phyloP scores from a whole-genome alignment of 2,113 vertebrate genomes.

The Columbina picui region DNA sequence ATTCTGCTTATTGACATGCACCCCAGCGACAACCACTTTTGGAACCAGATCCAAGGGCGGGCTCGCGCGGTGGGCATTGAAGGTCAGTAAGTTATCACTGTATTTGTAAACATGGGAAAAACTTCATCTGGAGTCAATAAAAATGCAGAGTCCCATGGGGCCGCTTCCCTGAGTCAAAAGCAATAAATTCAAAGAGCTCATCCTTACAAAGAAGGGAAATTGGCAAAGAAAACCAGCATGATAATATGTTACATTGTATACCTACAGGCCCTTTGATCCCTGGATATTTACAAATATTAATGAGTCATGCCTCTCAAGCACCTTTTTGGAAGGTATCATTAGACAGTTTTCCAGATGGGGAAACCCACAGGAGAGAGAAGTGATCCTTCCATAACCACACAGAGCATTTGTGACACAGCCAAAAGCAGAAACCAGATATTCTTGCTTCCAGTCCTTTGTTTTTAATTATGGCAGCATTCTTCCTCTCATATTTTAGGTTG shows the following conservation, averaged over 20 bases:
- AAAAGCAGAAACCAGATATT: constrained; percentile 54
- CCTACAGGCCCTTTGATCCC: constrained; percentile 47
- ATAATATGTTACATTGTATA: constrained; percentile 20
- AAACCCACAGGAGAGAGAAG: constrained; percentile 36
- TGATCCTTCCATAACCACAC: constrained; percentile 13
- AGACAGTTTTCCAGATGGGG: constrained; percentile 44
- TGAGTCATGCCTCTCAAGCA: constrained; percentile 47
- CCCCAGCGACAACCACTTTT: not conserved
- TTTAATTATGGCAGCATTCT: constrained; percentile 61
- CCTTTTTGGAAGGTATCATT: constrained; percentile 64
- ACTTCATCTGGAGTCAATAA: constrained; percentile 55
- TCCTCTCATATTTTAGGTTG: constrained; percentile 35
- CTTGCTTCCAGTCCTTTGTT: constrained; percentile 54
- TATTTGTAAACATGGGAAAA: constrained; percentile 61
- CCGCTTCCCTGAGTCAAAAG: not conserved
- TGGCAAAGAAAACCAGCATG: constrained; percentile 1
- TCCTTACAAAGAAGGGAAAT: constrained; percentile 37
- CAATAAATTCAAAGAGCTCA: constrained; percentile 46
- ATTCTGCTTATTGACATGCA: not conserved
- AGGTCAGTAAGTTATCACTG: constrained; percentile 32
- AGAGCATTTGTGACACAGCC: constrained; percentile 21
- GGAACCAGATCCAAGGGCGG: not conserved
- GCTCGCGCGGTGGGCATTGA: not conserved
- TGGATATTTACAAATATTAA: constrained; percentile 64
- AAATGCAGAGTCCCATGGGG: not conserved